Conservation (phyloP, 2,113 vertebrate species). For the Ceyx melanurus region DNA sequence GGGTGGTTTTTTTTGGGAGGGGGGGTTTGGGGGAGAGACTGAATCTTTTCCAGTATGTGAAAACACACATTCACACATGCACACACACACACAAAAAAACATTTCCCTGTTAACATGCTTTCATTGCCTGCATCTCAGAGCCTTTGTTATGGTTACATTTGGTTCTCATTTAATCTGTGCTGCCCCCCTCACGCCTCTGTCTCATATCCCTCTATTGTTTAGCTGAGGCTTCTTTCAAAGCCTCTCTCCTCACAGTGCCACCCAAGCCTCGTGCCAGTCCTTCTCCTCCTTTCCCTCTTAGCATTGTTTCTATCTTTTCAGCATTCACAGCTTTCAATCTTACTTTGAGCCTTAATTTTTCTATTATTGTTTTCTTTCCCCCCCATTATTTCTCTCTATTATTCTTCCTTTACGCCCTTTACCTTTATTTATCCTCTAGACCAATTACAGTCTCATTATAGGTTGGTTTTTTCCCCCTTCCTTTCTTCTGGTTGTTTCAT, state of each 20-base stretch:
- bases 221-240: neutral
- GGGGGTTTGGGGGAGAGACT: neutral
- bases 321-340: neutral
- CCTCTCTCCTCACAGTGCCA: neutral
- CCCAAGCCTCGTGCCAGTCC: neutral
- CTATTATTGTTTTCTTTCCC: neutral
- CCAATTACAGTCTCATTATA: neutral
- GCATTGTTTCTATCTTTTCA: neutral
- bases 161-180: slow-evolving; percentile 39
- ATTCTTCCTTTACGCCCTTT: slow-evolving; percentile 7
- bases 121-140: neutral
- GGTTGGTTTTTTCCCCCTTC: neutral
- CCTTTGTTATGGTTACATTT: slow-evolving; percentile 36
- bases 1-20: accelerated
- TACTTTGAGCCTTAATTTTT: neutral
- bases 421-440: slow-evolving; percentile 30
- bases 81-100: neutral
- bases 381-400: neutral
- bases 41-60: neutral
- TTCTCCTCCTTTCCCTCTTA: neutral
- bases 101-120: neutral
- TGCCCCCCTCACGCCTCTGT: neutral
- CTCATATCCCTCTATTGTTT: neutral
- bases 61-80: neutral
- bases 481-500: neutral